These are phyloP conservation scores for Lissocephala sabroskyi DNA, from an alignment of 2,888 invertebrate genomes.

Conservation along the genomic window DNA sequence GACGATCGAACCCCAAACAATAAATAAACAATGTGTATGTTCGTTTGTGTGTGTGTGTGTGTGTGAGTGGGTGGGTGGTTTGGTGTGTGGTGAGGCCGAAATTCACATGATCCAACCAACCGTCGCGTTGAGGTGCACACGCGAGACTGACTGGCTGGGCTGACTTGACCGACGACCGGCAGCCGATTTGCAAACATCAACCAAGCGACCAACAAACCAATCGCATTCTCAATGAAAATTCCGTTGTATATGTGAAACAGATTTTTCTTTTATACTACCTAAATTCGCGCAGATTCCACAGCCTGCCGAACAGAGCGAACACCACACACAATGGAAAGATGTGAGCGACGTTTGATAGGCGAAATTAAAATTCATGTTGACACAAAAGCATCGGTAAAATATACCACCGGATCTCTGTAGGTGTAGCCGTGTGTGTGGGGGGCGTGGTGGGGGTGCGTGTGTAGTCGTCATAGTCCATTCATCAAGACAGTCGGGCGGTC, in stretches of 20 bases:
- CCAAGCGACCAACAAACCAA: constrained; percentile 15
- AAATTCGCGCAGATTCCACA: not conserved
- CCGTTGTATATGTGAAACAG: not conserved
- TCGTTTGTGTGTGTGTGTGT: constrained; percentile 11
- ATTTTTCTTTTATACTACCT: not conserved
- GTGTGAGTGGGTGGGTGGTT: constrained; percentile 17
- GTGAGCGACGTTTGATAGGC: not conserved
- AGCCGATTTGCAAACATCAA: constrained; percentile 4
- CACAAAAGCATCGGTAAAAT: not conserved
- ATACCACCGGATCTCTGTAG: not conserved
- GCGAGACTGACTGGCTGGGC: constrained; percentile 46
- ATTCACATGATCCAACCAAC: too few species aligned
- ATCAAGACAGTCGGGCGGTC: constrained; percentile 7
- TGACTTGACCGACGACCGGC: constrained; percentile 11
- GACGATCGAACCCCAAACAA: too few species aligned
- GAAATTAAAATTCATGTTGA: not conserved
- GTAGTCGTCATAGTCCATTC: not conserved
- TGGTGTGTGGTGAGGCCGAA: too few species aligned
- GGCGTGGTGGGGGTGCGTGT: constrained; percentile 21
- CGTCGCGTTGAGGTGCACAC: constrained; percentile 47
- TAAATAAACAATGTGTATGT: constrained; percentile 4
- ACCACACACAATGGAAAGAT: too few species aligned
- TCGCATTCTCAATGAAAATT: constrained; percentile 40
- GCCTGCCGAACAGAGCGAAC: not conserved
- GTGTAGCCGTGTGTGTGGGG: constrained; percentile 11